phyloP scores from a whole-genome alignment of 2,113 vertebrate species.

The Sorex araneus region DNA sequence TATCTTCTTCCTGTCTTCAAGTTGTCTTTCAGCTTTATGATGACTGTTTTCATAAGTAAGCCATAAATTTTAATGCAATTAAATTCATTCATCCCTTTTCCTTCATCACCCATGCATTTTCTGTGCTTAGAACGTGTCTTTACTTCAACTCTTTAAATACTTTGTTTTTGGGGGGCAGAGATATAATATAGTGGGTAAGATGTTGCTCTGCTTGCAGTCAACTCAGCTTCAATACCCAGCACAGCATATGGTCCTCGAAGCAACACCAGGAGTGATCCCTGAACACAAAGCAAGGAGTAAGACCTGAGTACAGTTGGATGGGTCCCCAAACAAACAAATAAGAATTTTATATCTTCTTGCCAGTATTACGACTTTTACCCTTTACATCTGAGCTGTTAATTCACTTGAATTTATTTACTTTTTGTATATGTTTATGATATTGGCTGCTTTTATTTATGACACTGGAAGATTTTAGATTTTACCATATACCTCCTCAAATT shows the following conservation, averaged over 20 bases:
- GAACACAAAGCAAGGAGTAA: too few relatives aligned
- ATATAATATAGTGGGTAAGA: not conserved
- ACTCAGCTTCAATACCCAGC: too few relatives aligned
- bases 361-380: slow-evolving; percentile 11
- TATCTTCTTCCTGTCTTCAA: slow-evolving; percentile 18
- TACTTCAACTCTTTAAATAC: not conserved
- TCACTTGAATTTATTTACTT: slow-evolving; percentile 51
- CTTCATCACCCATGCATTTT: slow-evolving; percentile 1
- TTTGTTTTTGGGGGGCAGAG: not conserved
- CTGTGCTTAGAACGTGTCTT: slow-evolving; percentile 41
- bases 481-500: too few relatives aligned
- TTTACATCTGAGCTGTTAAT: slow-evolving; percentile 50
- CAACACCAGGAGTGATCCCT: too few relatives aligned
- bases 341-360: not conserved
- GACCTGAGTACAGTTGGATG: too few relatives aligned
- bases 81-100: slow-evolving; percentile 34
- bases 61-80: slow-evolving; percentile 46
- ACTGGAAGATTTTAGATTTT: too few relatives aligned
- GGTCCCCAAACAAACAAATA: not conserved
- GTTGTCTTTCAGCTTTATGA: slow-evolving; percentile 47
- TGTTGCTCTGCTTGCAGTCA: not conserved
- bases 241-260: too few relatives aligned
- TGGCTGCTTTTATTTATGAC: not conserved
- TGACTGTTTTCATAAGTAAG: slow-evolving; percentile 19
- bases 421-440: not conserved